These are phyloP conservation scores for Scolanthus callimorphus DNA, from an alignment of 92 coral and sea anemone species.

Conservation along the genomic window DNA sequence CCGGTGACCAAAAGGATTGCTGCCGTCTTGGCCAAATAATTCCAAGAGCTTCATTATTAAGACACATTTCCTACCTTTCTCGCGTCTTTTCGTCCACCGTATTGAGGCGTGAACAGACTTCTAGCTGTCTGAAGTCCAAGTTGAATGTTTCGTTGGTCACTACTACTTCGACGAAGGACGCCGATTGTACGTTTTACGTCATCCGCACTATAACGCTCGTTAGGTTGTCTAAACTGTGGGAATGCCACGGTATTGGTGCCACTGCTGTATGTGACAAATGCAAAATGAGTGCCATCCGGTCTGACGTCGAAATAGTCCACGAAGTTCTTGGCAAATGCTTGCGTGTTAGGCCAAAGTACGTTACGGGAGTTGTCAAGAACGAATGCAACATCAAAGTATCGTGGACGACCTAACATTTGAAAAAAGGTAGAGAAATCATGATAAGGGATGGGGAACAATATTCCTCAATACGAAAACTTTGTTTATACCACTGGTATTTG, in stretches of 20 bases:
- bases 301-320: constrained; percentile 23
- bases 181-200: constrained; percentile 16
- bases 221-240: constrained; percentile 6
- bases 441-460: too few relatives aligned
- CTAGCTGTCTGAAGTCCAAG: constrained; percentile 6
- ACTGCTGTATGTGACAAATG: constrained; percentile 21
- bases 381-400: constrained; percentile 20
- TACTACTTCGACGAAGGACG: constrained; percentile 14
- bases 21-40: too few relatives aligned
- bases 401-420: constrained; percentile 11
- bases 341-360: constrained; percentile 21
- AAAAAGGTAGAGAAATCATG: too few relatives aligned
- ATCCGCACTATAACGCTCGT: constrained; percentile 8
- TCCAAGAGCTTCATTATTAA: too few relatives aligned
- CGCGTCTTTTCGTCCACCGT: constrained; percentile 27
- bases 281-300: constrained; percentile 30
- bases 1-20: too few relatives aligned
- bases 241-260: constrained; percentile 8
- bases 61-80: too few relatives aligned
- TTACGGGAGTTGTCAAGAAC: constrained; percentile 16
- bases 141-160: constrained; percentile 10
- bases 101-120: constrained; percentile 10
- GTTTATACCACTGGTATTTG: too few relatives aligned
- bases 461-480: too few relatives aligned
- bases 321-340: constrained; percentile 18